These are phyloP conservation scores for Tenualosa thibaudeaui DNA, from an alignment of 2,797 vertebrate species.

Conservation along the genomic window DNA sequence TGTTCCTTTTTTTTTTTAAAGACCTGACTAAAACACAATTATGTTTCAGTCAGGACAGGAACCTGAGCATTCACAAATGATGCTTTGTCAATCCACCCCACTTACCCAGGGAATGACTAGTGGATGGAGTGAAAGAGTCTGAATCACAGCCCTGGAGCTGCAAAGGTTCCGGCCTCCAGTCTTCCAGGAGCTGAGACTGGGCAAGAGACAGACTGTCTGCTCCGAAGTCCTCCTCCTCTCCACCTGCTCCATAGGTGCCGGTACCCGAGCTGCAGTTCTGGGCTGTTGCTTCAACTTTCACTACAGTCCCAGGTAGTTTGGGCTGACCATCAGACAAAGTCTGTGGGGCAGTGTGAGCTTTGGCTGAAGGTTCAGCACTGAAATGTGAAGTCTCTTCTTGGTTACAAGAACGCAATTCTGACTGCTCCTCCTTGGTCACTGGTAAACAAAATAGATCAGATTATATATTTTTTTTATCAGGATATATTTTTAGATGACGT, in stretches of 20 bases:
- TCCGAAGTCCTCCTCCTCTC: constrained; percentile 43
- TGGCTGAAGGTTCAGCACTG: constrained; percentile 16
- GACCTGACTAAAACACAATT: too few species aligned
- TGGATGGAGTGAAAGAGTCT: constrained; percentile 45
- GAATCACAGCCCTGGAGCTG: constrained; percentile 48
- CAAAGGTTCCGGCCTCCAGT: constrained; percentile 58
- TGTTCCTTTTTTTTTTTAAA: too few species aligned
- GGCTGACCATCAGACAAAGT: neutral
- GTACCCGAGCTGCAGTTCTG: constrained; percentile 34
- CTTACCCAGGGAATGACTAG: constrained; percentile 52
- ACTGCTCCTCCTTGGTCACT: constrained; percentile 12
- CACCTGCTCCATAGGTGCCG: constrained; percentile 27
- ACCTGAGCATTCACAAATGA: too few species aligned
- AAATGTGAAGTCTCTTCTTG: constrained; percentile 36
- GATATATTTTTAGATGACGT: neutral
- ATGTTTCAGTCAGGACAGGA: too few species aligned
- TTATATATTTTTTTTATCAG: neutral
- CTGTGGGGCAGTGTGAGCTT: neutral
- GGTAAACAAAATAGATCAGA: neutral
- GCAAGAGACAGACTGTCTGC: constrained; percentile 54
- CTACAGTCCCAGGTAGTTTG: constrained; percentile 36
- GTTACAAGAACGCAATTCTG: constrained; percentile 25
- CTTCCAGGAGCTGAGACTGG: constrained; percentile 58
- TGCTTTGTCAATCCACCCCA: neutral
- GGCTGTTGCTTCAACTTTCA: constrained; percentile 55